Evolutionary conservation across 1,140 invertebrate species (phyloP).

Genomic region (Leptinotarsa undecemlineata): DNA sequence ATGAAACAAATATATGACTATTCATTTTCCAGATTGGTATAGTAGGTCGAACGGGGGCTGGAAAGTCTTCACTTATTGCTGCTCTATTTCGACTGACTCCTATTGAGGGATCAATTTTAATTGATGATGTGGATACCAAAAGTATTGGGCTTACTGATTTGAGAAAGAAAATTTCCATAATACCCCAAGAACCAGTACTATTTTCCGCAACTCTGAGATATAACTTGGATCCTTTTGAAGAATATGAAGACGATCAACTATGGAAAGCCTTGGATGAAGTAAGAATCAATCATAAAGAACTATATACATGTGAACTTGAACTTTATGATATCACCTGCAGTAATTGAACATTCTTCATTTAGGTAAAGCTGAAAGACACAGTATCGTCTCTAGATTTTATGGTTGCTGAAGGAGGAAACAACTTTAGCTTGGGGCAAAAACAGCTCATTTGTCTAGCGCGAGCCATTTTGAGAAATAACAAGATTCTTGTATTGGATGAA

Average conservation of each 20-base stretch:
- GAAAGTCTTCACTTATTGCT: conserved; percentile 78
- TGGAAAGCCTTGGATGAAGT: not conserved
- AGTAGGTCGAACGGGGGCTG: conserved; percentile 80
- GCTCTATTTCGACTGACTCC: conserved; percentile 68
- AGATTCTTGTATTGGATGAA: conserved; percentile 64
- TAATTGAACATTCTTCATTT: not conserved
- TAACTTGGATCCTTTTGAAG: conserved; percentile 83
- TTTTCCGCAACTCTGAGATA: conserved; percentile 77
- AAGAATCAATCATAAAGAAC: not conserved
- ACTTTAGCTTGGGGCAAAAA: conserved; percentile 81
- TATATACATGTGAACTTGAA: too few species aligned
- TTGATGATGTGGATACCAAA: conserved; percentile 64
- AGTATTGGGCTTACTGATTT: conserved; percentile 71
- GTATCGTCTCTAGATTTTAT: conserved; percentile 62
- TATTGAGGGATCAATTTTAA: conserved; percentile 59
- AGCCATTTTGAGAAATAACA: conserved; percentile 70
- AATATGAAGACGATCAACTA: conserved; percentile 48
- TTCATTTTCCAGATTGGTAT: conserved; percentile 65
- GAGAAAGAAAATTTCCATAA: conserved; percentile 74
- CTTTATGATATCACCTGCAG: too few species aligned
- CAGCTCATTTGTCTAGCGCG: conserved; percentile 87
- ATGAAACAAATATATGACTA: not conserved
- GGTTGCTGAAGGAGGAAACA: conserved; percentile 66
- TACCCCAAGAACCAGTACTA: conserved; percentile 82
- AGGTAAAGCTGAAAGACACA: conserved; percentile 67